Base-by-base conservation (phyloP, 2,113 vertebrate genomes). In the Trematocara unimaculatum region DNA sequence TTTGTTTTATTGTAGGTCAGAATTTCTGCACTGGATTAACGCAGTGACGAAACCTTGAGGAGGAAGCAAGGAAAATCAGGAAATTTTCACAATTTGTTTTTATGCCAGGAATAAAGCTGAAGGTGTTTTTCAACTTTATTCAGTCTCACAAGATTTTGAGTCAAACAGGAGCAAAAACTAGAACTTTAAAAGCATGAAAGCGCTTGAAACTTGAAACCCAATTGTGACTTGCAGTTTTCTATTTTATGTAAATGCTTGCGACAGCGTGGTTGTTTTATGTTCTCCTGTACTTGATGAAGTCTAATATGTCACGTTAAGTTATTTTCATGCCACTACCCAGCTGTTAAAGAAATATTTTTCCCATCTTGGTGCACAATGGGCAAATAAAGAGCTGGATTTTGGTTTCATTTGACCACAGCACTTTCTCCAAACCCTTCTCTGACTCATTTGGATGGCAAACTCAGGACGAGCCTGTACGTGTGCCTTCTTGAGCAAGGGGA, bases 401-500 rank as follows among this genome's bases (percentile, higher is more conserved):
- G 0, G 60, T 64, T 64, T 64, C 31, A 64, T 35, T 64, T 64
- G 60, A 35, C 60, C 60, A 64, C 60, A 64, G 31, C 31, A 1
- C 60, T 64, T 64, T 64, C 60, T 64, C 33, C 60, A 35, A 64
- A 38, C 4, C 4, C 60, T 64, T 64, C 60, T 64, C 60, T 38
- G 60, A 64, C 33, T 38, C 31, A 64, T 64, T 64, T 64, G 60
- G 18, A n/a, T 64, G 10, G 60, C 6, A 64, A n/a, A 7, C 31
- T 64, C 60, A 64, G 10, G 10, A 64, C 60, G 33, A 38, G 35
- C 33, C 60, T 38, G 33, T 64, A 64, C 60, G 4, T 64, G 60
- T 64, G 18, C 60, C 33, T 64, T 13, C 60, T 64, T 64, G 10
- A 20, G 60, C 18, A 38, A 64, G 33, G 33, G 0, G 0, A 64